Conservation (phyloP, 1,140 invertebrate genomes). For the Heliconius himera region DNA sequence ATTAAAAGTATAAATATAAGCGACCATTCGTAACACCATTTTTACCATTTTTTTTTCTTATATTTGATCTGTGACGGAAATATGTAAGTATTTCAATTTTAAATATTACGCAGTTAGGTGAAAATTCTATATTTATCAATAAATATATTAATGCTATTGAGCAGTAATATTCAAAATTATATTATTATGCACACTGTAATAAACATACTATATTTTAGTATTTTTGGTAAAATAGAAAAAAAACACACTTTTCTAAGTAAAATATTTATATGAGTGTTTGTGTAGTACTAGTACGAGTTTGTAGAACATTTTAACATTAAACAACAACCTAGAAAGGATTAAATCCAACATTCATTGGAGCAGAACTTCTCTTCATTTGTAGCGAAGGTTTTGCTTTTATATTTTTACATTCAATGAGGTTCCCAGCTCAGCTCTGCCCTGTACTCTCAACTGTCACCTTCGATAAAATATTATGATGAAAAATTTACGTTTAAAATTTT, state of each 20-base stretch:
- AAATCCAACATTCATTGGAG: conserved; percentile 11
- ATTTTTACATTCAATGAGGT: conserved; percentile 14
- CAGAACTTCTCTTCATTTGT: conserved; percentile 11
- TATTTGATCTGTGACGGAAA: too few relatives aligned
- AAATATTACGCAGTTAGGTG: too few relatives aligned
- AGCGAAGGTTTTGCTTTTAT: conserved; percentile 10
- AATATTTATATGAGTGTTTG: background rate
- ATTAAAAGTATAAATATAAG: too few relatives aligned
- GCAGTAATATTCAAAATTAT: too few relatives aligned
- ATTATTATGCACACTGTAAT: too few relatives aligned
- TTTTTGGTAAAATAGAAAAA: too few relatives aligned
- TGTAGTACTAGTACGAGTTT: background rate
- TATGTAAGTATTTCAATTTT: too few relatives aligned
- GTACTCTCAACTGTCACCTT: conserved; percentile 10
- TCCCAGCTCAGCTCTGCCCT: background rate
- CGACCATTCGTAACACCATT: too few relatives aligned
- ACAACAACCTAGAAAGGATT: conserved; percentile 1
- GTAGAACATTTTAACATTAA: background rate
- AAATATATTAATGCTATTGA: too few relatives aligned
- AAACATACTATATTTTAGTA: too few relatives aligned
- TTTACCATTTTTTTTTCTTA: too few relatives aligned
- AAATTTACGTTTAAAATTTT: background rate
- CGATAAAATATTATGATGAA: background rate
- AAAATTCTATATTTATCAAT: too few relatives aligned
- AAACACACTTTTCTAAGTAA: background rate